phyloP scores from a whole-genome alignment of 2,113 vertebrate species.

The Lagopus muta region DNA sequence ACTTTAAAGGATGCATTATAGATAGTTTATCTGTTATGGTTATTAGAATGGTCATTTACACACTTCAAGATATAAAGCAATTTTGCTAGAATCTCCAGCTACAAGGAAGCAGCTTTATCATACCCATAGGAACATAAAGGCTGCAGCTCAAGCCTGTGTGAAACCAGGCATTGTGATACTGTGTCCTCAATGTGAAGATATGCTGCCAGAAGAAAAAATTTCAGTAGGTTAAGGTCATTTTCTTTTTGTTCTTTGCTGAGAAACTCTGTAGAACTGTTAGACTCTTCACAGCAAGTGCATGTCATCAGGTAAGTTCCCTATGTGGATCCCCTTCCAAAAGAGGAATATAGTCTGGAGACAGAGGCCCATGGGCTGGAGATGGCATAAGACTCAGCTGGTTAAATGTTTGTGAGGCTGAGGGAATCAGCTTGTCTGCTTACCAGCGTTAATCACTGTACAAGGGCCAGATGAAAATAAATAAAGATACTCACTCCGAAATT shows the following conservation, averaged over 20 bases:
- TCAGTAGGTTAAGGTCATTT: neutral
- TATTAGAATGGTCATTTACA: neutral
- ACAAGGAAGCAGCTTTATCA: neutral
- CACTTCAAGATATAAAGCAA: neutral
- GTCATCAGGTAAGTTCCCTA: too few relatives aligned
- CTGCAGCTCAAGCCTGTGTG: neutral
- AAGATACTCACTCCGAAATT: neutral
- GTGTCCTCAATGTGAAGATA: rapidly evolving
- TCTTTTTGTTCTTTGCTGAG: neutral
- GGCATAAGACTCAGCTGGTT: rapidly evolving
- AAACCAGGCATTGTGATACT: neutral
- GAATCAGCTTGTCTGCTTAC: neutral
- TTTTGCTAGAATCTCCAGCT: neutral
- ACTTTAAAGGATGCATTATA: neutral
- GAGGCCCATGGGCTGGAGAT: neutral
- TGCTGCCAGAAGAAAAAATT: neutral
- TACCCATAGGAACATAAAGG: neutral
- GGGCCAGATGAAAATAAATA: neutral
- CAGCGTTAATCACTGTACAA: neutral
- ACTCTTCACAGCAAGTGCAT: neutral
- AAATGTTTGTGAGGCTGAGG: neutral
- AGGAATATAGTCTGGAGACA: neutral
- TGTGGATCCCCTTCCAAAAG: neutral
- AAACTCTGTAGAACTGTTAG: neutral
- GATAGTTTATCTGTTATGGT: neutral